A percentile compares a stretch with the other conserved stretches of the same genome.
Evolutionary conservation across 2,888 invertebrate species (phyloP).

Genomic region (Yponomeuta evonymella): DNA sequence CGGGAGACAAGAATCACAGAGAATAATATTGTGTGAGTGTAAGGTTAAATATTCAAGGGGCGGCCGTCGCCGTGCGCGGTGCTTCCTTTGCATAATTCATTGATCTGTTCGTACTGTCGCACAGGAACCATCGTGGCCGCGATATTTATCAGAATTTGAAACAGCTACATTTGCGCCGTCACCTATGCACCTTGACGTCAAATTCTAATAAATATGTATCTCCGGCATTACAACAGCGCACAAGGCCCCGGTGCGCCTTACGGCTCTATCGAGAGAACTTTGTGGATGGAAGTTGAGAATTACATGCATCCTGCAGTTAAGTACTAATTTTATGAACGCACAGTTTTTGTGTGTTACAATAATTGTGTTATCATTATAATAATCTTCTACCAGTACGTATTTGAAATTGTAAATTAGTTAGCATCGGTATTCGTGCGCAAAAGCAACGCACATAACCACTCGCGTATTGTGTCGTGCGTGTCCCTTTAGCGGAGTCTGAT

Average conservation of each 20-base stretch:
- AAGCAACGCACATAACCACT: background rate
- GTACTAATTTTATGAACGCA: background rate
- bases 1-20: constrained; percentile 22
- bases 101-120: constrained; percentile 40
- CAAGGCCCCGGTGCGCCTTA: constrained; percentile 1
- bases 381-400: background rate
- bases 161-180: constrained; percentile 29
- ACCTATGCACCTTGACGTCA: constrained; percentile 35
- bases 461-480: background rate
- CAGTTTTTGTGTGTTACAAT: background rate
- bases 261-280: background rate
- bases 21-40: constrained; percentile 44
- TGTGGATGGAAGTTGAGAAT: constrained; percentile 7
- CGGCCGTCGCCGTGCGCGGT: constrained; percentile 34
- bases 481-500: background rate
- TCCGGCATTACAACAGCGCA: background rate
- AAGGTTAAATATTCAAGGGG: constrained; percentile 58
- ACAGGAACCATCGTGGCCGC: constrained; percentile 30
- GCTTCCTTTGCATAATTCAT: constrained; percentile 63
- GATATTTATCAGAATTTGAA: constrained; percentile 50
- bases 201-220: constrained; percentile 5
- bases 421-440: background rate
- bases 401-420: constrained; percentile 1
- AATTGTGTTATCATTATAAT: background rate
- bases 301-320: constrained; percentile 11